Percentiles rank a stretch among this genome's conserved stretches.
Conservation (phyloP, 2,797 vertebrate genomes). For the Gymnothorax reevesii region DNA sequence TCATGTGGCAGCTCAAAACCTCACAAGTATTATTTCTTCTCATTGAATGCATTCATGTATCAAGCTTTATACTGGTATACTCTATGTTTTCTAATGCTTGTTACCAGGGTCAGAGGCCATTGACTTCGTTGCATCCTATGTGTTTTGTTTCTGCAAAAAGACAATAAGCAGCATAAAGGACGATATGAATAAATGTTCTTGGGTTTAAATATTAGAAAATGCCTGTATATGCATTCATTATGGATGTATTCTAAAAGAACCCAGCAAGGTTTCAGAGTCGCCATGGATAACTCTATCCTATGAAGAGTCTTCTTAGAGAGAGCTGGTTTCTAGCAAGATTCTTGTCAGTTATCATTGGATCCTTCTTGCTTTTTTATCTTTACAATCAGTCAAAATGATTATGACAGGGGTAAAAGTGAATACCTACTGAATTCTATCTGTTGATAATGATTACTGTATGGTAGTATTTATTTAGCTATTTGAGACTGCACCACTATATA, state of each 20-base stretch:
- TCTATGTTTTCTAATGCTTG: not conserved
- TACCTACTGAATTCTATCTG: not conserved
- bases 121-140: not conserved
- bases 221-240: not conserved
- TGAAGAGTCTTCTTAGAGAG: not conserved
- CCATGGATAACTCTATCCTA: not conserved
- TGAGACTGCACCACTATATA: not conserved
- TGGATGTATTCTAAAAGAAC: not conserved
- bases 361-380: not conserved
- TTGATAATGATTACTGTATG: not conserved
- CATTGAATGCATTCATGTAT: slow-evolving; percentile 4
- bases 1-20: not conserved
- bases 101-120: not conserved
- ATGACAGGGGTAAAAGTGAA: not conserved
- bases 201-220: not conserved
- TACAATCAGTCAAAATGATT: not conserved
- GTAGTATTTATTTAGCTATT: not conserved
- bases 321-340: not conserved
- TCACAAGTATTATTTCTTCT: not conserved
- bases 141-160: not conserved
- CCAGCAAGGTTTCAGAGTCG: not conserved
- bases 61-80: not conserved
- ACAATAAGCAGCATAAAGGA: not conserved
- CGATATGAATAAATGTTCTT: not conserved
- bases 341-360: not conserved